Evolutionary conservation across 2,888 invertebrate genomes (phyloP).

Genomic region (Notocelia uddmanniana): DNA sequence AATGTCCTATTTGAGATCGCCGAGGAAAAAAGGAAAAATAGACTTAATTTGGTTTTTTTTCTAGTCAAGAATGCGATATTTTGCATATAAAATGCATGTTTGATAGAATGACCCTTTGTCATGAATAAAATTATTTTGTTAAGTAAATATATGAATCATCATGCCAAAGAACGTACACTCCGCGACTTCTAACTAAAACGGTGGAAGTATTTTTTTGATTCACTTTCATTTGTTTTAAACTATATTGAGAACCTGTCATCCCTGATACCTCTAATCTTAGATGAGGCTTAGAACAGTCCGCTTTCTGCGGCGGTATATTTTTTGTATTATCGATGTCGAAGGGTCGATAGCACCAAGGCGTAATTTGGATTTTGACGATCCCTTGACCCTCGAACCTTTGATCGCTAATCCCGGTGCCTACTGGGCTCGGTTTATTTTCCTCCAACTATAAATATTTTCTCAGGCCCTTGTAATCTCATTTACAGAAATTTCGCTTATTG

Average conservation of each 20-base stretch:
- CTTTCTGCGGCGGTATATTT: slow-evolving; percentile 5
- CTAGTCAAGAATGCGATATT: too few species aligned
- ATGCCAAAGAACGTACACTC: too few species aligned
- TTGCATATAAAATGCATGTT: too few species aligned
- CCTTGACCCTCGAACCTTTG: slow-evolving; percentile 57
- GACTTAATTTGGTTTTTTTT: too few species aligned
- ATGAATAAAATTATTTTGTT: too few species aligned
- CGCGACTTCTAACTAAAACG: too few species aligned
- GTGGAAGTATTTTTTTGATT: too few species aligned
- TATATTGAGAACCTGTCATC: neutral
- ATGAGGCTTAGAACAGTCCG: neutral
- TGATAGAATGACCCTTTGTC: too few species aligned
- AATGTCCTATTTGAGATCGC: too few species aligned
- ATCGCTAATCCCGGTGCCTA: slow-evolving; percentile 49
- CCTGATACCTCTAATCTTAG: neutral
- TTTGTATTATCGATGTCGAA: slow-evolving; percentile 52
- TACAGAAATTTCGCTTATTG: slow-evolving; percentile 1
- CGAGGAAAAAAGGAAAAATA: too few species aligned
- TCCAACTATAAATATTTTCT: slow-evolving; percentile 40
- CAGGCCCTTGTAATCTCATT: slow-evolving; percentile 32
- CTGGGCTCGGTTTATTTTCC: slow-evolving; percentile 36
- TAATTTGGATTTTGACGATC: slow-evolving; percentile 60
- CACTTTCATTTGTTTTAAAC: too few species aligned
- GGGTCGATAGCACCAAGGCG: slow-evolving; percentile 54
- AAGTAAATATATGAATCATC: too few species aligned